These are phyloP conservation scores for Phyllostomus discolor DNA, from an alignment of 2,113 vertebrate genomes.

Conservation along the genomic window DNA sequence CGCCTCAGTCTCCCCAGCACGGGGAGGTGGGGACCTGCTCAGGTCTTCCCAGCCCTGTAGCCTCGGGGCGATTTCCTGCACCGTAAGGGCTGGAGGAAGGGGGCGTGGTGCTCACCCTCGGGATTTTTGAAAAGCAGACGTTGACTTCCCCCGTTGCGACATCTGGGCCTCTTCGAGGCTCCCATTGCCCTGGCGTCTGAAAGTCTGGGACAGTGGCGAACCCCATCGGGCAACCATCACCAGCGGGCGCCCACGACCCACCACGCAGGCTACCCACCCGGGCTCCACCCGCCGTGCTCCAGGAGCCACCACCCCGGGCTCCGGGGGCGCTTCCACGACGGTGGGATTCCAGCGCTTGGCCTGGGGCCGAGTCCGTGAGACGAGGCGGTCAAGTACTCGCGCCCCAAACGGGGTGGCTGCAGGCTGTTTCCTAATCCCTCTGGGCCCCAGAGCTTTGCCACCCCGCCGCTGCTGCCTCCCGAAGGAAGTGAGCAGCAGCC, in stretches of 20 bases:
- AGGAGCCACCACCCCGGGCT: neutral
- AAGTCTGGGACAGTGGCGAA: neutral
- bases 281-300: neutral
- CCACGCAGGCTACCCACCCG: neutral
- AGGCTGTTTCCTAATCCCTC: neutral
- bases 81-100: neutral
- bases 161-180: constrained; percentile 52
- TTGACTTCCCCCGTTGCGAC: constrained; percentile 42
- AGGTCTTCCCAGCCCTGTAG: neutral
- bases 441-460: neutral
- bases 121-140: constrained; percentile 47
- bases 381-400: neutral
- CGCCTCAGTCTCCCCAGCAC: neutral
- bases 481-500: no score
- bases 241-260: neutral
- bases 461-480: neutral
- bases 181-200: constrained; percentile 19
- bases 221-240: neutral
- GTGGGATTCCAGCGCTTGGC: neutral
- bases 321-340: neutral
- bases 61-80: neutral
- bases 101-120: constrained; percentile 9
- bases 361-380: neutral
- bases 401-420: neutral
- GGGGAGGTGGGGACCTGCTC: neutral